These are phyloP conservation scores for Troglohyphantes excavatus DNA, from an alignment of 2,888 invertebrate genomes.

Conservation along the genomic window DNA sequence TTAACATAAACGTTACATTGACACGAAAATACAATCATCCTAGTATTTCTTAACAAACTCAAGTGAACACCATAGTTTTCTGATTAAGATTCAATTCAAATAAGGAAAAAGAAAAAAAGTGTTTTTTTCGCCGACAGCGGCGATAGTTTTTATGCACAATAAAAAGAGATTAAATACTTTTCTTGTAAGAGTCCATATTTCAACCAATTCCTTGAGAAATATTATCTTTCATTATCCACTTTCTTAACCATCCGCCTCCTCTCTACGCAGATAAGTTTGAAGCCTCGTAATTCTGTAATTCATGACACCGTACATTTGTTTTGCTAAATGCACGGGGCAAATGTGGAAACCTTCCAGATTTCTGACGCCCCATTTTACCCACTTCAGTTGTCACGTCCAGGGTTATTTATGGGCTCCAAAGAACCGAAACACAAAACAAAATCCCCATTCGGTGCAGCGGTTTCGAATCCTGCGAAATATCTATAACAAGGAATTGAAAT, in stretches of 20 bases:
- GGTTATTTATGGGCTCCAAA: constrained; percentile 37
- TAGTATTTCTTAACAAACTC: too few relatives aligned
- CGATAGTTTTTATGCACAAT: too few relatives aligned
- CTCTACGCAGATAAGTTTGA: neutral
- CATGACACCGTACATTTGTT: constrained; percentile 16
- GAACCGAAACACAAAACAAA: constrained; percentile 31
- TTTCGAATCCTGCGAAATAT: constrained; percentile 56
- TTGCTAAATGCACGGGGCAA: neutral
- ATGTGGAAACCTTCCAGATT: constrained; percentile 7
- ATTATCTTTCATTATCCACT: too few relatives aligned
- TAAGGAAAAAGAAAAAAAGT: too few relatives aligned
- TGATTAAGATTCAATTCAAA: too few relatives aligned
- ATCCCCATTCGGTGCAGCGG: neutral
- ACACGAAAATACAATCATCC: too few relatives aligned
- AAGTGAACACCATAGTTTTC: too few relatives aligned
- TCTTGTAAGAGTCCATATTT: too few relatives aligned
- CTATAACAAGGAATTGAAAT: constrained; percentile 70
- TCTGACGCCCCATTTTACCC: too few relatives aligned
- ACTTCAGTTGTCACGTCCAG: neutral
- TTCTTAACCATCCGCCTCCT: constrained; percentile 7
- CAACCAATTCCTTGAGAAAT: neutral
- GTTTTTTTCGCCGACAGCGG: too few relatives aligned
- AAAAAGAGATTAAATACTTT: too few relatives aligned
- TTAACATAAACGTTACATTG: too few relatives aligned
- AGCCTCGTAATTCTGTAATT: constrained; percentile 26